phyloP scores from a whole-genome alignment of 2,797 vertebrate genomes.

The Adelosebastes latens region DNA sequence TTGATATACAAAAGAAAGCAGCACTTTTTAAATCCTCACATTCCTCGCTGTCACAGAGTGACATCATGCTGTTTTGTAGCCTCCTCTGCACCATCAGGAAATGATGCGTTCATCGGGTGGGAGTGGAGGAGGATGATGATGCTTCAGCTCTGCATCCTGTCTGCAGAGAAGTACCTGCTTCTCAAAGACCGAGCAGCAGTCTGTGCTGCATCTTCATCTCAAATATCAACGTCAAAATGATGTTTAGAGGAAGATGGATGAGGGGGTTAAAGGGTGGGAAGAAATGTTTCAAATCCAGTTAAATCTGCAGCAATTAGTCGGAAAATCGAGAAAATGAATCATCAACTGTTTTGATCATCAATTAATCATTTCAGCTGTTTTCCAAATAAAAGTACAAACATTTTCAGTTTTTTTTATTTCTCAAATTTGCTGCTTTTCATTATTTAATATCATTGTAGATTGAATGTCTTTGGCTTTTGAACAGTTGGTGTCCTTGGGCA shows the following conservation, averaged over 20 bases:
- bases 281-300: too few species aligned
- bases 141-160: conserved; percentile 18
- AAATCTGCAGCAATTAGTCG: not conserved
- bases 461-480: not conserved
- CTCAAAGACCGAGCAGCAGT: conserved; percentile 4
- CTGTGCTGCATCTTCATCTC: not conserved
- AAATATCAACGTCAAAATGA: not conserved
- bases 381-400: not conserved
- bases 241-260: not conserved
- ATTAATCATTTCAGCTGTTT: not conserved
- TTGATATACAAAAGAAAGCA: not conserved
- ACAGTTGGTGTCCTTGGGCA: not conserved
- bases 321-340: not conserved
- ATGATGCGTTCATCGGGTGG: conserved; percentile 32
- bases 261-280: not conserved
- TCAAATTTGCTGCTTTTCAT: not conserved
- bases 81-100: conserved; percentile 62
- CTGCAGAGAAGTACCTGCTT: conserved; percentile 12
- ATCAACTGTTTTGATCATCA: not conserved
- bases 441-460: not conserved
- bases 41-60: conserved; percentile 22
- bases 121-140: conserved; percentile 4
- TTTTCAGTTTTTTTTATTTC: not conserved
- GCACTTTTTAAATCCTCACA: not conserved
- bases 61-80: conserved; percentile 38